Percentiles rank a stretch among this genome's conserved stretches.
phyloP scores from a whole-genome alignment of 2,888 invertebrate genomes.

The Drosophila meridiana region DNA sequence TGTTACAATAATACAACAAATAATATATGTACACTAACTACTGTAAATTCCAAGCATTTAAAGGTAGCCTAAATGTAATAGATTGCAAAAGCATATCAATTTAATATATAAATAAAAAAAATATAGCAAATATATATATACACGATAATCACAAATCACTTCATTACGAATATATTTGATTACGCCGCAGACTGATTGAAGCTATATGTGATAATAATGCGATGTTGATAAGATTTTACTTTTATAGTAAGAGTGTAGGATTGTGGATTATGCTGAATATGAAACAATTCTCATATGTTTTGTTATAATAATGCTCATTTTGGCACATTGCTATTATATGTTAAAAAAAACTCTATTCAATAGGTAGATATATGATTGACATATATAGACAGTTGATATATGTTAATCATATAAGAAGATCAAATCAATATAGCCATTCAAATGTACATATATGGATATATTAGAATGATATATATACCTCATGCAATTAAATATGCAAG shows the following conservation, averaged over 20 bases:
- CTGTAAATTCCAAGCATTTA: not conserved
- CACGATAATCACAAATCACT: not conserved
- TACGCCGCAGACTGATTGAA: not conserved
- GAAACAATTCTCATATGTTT: not conserved
- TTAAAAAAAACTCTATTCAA: not conserved
- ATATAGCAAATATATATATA: not conserved
- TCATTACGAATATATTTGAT: not conserved
- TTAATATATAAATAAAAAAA: not conserved
- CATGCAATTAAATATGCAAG: not conserved
- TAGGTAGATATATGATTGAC: not conserved
- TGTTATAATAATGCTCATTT: not conserved
- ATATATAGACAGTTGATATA: not conserved
- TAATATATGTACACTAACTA: not conserved
- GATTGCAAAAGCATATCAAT: not conserved
- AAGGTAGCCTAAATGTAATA: not conserved
- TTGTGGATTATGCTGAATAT: not conserved
- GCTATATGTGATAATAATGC: not conserved
- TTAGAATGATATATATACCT: not conserved
- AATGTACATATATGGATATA: not conserved
- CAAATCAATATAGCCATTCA: not conserved
- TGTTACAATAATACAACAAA: not conserved
- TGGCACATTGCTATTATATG: not conserved
- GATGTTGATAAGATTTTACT: conserved; percentile 2
- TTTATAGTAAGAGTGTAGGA: not conserved
- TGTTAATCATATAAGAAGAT: too few species aligned